Evolutionary conservation across 2,888 invertebrate species (phyloP), one percentile per base, ranked within the genome.

Genomic region (Gnatocerus cornutus): DNA sequence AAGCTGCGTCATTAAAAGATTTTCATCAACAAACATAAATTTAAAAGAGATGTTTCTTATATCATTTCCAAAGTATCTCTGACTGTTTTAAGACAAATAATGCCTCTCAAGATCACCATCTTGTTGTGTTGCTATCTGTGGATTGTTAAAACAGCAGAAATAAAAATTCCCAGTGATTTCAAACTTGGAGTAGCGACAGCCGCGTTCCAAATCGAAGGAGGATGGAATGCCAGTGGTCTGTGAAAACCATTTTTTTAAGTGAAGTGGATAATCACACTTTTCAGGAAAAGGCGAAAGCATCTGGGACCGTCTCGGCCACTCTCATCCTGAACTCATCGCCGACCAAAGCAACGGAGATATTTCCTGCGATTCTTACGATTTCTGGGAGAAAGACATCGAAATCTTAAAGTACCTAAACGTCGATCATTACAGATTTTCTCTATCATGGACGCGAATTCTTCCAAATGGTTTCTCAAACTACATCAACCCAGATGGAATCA

Each of bases 391-490:
- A 27, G 93, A 93, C 75, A 87, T 92, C 0, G 76, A 83, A 46
- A 81, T 90, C 46, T 77, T 92, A 66, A 86, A 85, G 58, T 78
- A 87, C 14, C 81, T 92, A 0, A 89, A 89, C 0, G 88, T 89
- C 1, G 75, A 84, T 66, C 87, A 85, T 79, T 90, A 90, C 79
- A 83, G 90, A 13, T 88, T 90, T 78, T 90, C 90, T 0, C 81
- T 90, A 13, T 88, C 91, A 67, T 92, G 92, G 92, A 81, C 91
- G 0, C 85, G 92, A 74, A 86, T 93, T 21, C 81, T 92, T 41
- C 91, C 91, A 0, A 86, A 84, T 56, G 92, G 79, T 6, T 82
- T 87, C 7, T 82, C 85, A 70, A 87, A 88, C 82, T 83, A 78
- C 67, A 83, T 91, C 33, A 91, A 91, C 80, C 84, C 85, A 84